Evolutionary conservation across 2,797 vertebrate genomes (phyloP), one percentile per base, ranked within the genome.

Genomic region (Vespertilio murinus): DNA sequence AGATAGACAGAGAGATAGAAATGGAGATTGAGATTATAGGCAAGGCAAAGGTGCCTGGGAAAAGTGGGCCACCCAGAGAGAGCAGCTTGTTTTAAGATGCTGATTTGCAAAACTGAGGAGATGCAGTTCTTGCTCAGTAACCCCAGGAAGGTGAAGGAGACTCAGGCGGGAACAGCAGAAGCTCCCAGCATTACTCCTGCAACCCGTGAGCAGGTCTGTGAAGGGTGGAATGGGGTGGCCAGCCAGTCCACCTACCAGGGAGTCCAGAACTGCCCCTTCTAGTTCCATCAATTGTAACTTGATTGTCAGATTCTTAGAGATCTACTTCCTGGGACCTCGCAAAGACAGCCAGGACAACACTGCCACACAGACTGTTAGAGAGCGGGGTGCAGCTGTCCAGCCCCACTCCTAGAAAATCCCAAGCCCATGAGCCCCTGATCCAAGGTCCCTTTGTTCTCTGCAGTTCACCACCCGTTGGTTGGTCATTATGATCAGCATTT

Each of bases 111-210:
- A 78, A 73, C 11, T 22, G 25, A 80, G 30, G 38, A 69, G 64
- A 17, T 52, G 56, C 25, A 11, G 1, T 23, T 65, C 25, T 33
- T 52, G 45, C 28, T 67, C 13, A 0, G 13, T 45, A 70, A 75
- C 33, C 22, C 9, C 35, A 82, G 13, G 42, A 81, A n/a, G 77
- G 35, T 22, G 22, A 77, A 87, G 35, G 56, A 38, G 30, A n/a
- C 45, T 47, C 10, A 6, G 0, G 11, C 3, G 0, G 1, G 1
- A 17, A 45, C 4, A 30, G 1, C 5, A 4, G 23, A 64, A 47
- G n/a, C 22, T 90, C 52, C 20, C 67, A 9, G 65, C 8, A 11
- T 20, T 35, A 6, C 33, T 38, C 14, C 30, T 33, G n/a, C 10
- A 40, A 14, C 35, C 78, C 65, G 23, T 3, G 30, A 45, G 67